Percentiles rank a stretch among this genome's conserved stretches.
Conservation (phyloP, 1,140 invertebrate species). For the Neotoxoptera formosana region DNA sequence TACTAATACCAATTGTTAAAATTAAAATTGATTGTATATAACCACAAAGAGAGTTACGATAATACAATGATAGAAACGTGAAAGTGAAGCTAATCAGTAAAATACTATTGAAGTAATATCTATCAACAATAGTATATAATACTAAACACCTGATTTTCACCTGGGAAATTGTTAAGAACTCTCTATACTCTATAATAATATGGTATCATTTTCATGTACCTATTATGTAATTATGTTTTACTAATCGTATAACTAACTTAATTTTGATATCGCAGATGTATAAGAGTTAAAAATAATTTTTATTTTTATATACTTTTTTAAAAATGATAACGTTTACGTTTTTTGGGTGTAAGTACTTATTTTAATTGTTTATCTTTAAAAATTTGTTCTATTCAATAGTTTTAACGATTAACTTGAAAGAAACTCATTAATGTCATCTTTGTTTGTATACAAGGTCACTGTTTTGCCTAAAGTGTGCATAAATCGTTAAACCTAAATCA, state of each 20-base stretch:
- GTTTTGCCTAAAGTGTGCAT: slow-evolving; percentile 32
- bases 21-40: slow-evolving; percentile 28
- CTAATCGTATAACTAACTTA: neutral
- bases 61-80: slow-evolving; percentile 30
- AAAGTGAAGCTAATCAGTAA: slow-evolving; percentile 52
- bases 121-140: neutral
- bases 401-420: slow-evolving; percentile 4
- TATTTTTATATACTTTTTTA: neutral
- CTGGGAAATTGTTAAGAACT: neutral
- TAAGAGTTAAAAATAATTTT: neutral
- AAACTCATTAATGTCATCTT: slow-evolving; percentile 22
- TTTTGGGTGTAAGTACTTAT: neutral
- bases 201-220: neutral
- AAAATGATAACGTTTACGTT: neutral
- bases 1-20: neutral
- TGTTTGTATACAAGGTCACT: slow-evolving; percentile 34
- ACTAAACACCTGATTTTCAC: neutral
- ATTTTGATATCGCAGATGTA: neutral
- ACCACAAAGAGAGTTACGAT: neutral
- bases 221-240: neutral
- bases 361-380: neutral
- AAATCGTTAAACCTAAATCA: slow-evolving; percentile 48
- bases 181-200: neutral
- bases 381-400: neutral
- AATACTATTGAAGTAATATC: neutral